Evolutionary conservation across 2,888 invertebrate genomes (phyloP), one percentile per base, ranked within the genome.

Genomic region (Cerastis rubricosa): DNA sequence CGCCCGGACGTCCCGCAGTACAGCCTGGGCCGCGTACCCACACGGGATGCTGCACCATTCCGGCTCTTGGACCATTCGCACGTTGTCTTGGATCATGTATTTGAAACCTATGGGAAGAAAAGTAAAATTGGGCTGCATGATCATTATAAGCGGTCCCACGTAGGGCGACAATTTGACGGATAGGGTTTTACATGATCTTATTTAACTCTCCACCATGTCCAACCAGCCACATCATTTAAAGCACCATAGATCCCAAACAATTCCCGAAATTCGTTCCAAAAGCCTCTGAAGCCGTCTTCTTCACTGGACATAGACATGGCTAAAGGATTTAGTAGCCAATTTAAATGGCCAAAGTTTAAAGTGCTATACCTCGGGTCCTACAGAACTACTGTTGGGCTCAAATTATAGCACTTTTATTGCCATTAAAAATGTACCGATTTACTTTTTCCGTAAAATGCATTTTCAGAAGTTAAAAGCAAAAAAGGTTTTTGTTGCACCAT

Each of bases 1-100:
- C 2, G 92, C 92, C 0, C 84, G 79, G 4, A 94, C 94, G 51
- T 92, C 91, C 0, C 71, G 76, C 19, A 97, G 97, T 0, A 97
- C 94, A 0, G 97, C 97, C 90, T 99, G 98, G 72, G 97, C 92
- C 0, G 98, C 98, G 95, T 98, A 99, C 0, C 97, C 95, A 2
- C 97, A 97, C 0, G 97, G 94, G 0, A 96, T 89, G 0, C 93
- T 90, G 67, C 97, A 97, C 98, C 98, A 99, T 76, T 97, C 97
- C 90, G 98, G 98, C 88, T 98, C 98, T 45, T 98, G 91, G 0
- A 96, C 97, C 89, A 98, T 95, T 40, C 97, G 91, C 72, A 97
- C 97, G 40, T 98, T 98, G 73, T 97, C 97, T 22, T 95, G 91
- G 17, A 96, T 89, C 59, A 93, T 84, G 89, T 96, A 96, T 82